Evolutionary conservation across 2,888 invertebrate genomes (phyloP).

Genomic region (Drosophila nigritarsus): DNA sequence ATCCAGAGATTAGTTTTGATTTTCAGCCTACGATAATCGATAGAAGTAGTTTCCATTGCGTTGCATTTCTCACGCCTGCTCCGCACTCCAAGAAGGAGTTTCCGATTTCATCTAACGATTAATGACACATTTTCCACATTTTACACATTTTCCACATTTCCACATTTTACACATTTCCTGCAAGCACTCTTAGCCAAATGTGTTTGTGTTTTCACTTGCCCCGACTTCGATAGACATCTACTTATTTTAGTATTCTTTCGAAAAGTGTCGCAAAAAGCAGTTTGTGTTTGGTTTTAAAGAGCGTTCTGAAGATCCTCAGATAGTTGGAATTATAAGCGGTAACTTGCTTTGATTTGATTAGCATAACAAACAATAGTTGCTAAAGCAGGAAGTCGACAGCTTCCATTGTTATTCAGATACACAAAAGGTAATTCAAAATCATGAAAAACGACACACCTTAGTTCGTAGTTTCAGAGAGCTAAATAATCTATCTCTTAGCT

Average conservation of each 20-base stretch:
- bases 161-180: constrained; percentile 72
- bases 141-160: constrained; percentile 67
- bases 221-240: constrained; percentile 53
- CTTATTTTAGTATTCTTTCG: constrained; percentile 50
- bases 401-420: constrained; percentile 24
- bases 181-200: constrained; percentile 45
- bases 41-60: constrained; percentile 49
- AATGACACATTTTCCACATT: constrained; percentile 64
- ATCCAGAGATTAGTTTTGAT: constrained; percentile 67
- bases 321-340: constrained; percentile 61
- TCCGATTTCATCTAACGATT: constrained; percentile 69
- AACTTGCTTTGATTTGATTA: constrained; percentile 74
- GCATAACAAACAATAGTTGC: constrained; percentile 5
- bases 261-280: constrained; percentile 49
- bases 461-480: background rate
- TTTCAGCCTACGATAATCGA: constrained; percentile 53
- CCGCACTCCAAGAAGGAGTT: constrained; percentile 41
- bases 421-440: constrained; percentile 8
- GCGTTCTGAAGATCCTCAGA: constrained; percentile 39
- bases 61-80: constrained; percentile 77
- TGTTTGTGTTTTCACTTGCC: constrained; percentile 70
- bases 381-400: constrained; percentile 31
- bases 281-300: constrained; percentile 5
- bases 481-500: background rate
- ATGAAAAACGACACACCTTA: background rate